Conservation (phyloP, 2,113 vertebrate genomes). For the Bagarius yarrelli region DNA sequence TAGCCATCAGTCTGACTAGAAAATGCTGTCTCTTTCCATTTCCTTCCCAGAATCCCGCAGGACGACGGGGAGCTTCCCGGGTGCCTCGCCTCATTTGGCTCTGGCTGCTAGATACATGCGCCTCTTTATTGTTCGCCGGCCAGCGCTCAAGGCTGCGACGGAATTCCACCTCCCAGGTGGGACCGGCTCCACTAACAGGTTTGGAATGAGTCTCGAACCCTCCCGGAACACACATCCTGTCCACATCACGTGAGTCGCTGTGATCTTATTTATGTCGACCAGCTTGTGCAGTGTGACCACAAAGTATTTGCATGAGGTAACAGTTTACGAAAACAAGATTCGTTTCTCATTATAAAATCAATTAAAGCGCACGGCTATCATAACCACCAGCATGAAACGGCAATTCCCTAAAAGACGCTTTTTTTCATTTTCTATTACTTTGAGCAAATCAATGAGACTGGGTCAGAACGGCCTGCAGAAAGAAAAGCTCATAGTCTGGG, state of each 20-base stretch:
- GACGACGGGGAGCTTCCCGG: constrained; percentile 54
- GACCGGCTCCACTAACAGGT: constrained; percentile 47
- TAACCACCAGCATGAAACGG: constrained; percentile 13
- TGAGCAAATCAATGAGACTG: constrained; percentile 26
- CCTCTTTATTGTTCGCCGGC: constrained; percentile 52
- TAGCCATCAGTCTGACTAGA: constrained; percentile 42
- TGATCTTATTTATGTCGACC: constrained; percentile 2
- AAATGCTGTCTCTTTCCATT: constrained; percentile 40
- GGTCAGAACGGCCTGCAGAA: constrained; percentile 7
- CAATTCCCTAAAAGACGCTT: constrained; percentile 14
- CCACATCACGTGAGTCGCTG: not conserved
- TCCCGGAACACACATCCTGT: constrained; percentile 5
- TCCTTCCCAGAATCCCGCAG: constrained; percentile 45
- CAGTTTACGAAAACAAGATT: not conserved
- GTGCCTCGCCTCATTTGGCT: constrained; percentile 69
- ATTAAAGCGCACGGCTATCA: constrained; percentile 10
- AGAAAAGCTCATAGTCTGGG: constrained; percentile 31
- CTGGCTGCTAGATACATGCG: constrained; percentile 62
- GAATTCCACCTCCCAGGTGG: constrained; percentile 51
- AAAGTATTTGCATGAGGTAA: not conserved
- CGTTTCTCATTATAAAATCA: constrained; percentile 24
- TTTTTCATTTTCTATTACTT: constrained; percentile 24
- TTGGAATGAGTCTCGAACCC: constrained; percentile 51
- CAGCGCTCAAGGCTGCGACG: constrained; percentile 50
- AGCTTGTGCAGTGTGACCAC: not conserved